Percentiles rank a stretch among this genome's conserved stretches.
Conservation (phyloP, 2,113 vertebrate species). For the Pantherophis guttatus region DNA sequence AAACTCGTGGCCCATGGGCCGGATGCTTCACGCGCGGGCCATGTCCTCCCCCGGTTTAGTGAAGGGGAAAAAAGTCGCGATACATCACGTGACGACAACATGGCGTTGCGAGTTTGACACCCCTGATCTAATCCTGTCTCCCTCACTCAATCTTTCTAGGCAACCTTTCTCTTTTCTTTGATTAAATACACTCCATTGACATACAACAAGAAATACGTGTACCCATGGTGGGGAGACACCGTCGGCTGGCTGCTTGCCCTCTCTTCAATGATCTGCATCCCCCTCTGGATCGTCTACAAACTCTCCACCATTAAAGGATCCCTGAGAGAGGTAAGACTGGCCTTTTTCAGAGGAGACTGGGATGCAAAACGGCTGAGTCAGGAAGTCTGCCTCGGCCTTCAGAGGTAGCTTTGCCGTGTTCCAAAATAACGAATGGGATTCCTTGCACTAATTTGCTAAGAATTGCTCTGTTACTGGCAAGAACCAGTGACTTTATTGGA, state of each 20-base stretch:
- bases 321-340: constrained; percentile 79
- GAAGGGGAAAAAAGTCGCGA: no score
- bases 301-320: constrained; percentile 82
- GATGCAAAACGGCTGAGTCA: not conserved
- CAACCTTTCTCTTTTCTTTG: constrained; percentile 91
- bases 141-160: constrained; percentile 65
- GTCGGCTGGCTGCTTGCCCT: constrained; percentile 92
- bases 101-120: no score
- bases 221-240: constrained; percentile 91
- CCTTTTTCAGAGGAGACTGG: not conserved
- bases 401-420: not conserved
- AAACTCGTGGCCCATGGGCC: no score
- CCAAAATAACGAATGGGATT: constrained; percentile 25
- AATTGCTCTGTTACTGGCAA: constrained; percentile 11
- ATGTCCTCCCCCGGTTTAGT: no score
- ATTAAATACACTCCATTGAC: constrained; percentile 92
- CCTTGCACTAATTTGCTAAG: not conserved
- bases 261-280: constrained; percentile 92
- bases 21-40: no score
- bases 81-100: no score
- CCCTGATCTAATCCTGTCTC: constrained; percentile 4
- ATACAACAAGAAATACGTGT: constrained; percentile 93
- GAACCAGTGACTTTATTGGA: constrained; percentile 5
- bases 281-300: constrained; percentile 79
- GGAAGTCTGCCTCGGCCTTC: not conserved